Percentiles rank a stretch among this genome's conserved stretches.
Conservation (phyloP, 1,140 invertebrate genomes). For the Diprion similis region DNA sequence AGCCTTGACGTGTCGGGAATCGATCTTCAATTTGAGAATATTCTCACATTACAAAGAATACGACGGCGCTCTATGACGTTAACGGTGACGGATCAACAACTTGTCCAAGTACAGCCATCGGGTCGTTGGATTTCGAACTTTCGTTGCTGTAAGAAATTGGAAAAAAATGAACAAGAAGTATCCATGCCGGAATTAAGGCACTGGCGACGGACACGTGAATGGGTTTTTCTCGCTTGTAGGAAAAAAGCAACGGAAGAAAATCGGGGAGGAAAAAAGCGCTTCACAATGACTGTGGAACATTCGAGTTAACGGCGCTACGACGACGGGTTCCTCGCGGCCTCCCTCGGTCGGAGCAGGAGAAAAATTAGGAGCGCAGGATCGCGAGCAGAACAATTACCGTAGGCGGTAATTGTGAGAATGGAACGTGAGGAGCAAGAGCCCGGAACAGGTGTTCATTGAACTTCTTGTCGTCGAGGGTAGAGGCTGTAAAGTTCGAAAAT, state of each 20-base stretch:
- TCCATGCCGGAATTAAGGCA: neutral
- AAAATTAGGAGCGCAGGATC: neutral
- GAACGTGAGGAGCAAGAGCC: neutral
- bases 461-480: neutral
- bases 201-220: neutral
- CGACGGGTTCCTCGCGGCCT: neutral
- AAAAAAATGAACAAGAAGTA: neutral
- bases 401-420: neutral
- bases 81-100: neutral
- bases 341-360: neutral
- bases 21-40: too few relatives aligned
- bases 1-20: too few relatives aligned
- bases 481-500: neutral
- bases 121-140: neutral
- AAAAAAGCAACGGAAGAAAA: neutral
- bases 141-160: neutral
- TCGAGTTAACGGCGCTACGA: neutral
- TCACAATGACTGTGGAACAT: neutral
- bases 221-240: neutral
- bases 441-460: neutral
- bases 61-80: neutral
- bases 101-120: neutral
- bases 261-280: neutral
- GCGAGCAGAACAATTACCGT: neutral
- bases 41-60: too few relatives aligned